phyloP scores from a whole-genome alignment of 2,797 vertebrate genomes.

The Anguilla obscura region DNA sequence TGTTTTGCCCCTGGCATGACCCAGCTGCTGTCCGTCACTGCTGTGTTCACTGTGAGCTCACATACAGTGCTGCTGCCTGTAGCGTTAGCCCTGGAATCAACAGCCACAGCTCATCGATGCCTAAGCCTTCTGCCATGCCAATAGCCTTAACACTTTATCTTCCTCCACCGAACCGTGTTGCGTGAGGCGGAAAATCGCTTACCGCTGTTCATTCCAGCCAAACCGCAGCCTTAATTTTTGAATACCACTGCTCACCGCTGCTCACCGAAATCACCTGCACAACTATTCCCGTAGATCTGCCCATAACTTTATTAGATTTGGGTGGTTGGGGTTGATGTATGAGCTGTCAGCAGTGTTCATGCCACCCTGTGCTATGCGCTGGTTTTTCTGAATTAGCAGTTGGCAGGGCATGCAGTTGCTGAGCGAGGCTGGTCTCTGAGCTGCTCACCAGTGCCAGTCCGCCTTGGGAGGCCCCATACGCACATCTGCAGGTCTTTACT shows the following conservation, averaged over 20 bases:
- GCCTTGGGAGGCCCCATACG: constrained; percentile 40
- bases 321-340: constrained; percentile 16
- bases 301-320: constrained; percentile 10
- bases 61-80: background rate
- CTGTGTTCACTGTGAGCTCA: background rate
- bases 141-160: background rate
- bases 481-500: constrained; percentile 40
- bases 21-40: background rate
- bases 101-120: background rate
- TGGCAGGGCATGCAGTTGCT: constrained; percentile 45
- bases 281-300: background rate
- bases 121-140: background rate
- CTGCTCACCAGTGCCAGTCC: constrained; percentile 43
- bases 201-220: background rate
- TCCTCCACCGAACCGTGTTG: background rate
- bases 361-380: background rate
- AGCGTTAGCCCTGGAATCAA: background rate
- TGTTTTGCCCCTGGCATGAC: background rate
- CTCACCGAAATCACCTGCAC: constrained; percentile 9
- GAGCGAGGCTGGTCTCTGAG: constrained; percentile 28
- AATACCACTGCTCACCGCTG: background rate
- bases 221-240: background rate
- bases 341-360: background rate
- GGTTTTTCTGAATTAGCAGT: constrained; percentile 38
- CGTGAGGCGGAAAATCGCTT: background rate